These are phyloP conservation scores for Eulithis testata DNA, from an alignment of 2,888 invertebrate genomes.

Conservation along the genomic window DNA sequence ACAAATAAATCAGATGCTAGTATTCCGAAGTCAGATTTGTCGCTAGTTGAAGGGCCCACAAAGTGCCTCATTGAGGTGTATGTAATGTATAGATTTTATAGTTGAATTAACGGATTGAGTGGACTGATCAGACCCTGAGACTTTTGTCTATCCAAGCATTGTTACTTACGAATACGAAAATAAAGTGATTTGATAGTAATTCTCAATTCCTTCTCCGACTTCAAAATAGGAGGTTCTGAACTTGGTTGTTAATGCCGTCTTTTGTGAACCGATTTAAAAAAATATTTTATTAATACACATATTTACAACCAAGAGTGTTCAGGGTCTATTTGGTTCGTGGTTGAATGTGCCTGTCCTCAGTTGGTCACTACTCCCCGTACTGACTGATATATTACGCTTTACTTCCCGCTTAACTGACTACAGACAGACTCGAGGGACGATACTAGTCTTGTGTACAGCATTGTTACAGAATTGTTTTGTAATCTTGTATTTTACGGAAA, in stretches of 20 bases:
- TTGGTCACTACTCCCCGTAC: slow-evolving; percentile 41
- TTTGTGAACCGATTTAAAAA: too few relatives aligned
- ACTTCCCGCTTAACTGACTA: slow-evolving; percentile 19
- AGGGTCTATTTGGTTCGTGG: slow-evolving; percentile 6
- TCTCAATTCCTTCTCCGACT: neutral
- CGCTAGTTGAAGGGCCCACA: slow-evolving; percentile 44
- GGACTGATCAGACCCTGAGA: slow-evolving; percentile 1
- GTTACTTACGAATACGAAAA: neutral
- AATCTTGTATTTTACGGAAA: slow-evolving; percentile 67
- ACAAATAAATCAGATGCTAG: slow-evolving; percentile 24
- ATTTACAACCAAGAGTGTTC: neutral
- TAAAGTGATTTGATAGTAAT: neutral
- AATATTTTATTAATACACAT: too few relatives aligned
- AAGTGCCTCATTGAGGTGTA: slow-evolving; percentile 75
- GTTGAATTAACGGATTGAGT: slow-evolving; percentile 8
- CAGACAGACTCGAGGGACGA: slow-evolving; percentile 32
- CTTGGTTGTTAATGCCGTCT: too few relatives aligned
- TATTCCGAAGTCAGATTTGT: slow-evolving; percentile 24
- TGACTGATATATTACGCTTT: slow-evolving; percentile 33
- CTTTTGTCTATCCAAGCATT: neutral
- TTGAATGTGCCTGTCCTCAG: slow-evolving; percentile 69
- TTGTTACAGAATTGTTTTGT: slow-evolving; percentile 73
- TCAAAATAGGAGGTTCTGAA: too few relatives aligned
- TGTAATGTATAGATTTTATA: slow-evolving; percentile 63
- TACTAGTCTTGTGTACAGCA: slow-evolving; percentile 71